Evolutionary conservation across 2,113 vertebrate species (phyloP), one percentile per base, ranked within the genome.

Genomic region (Origma solitaria): DNA sequence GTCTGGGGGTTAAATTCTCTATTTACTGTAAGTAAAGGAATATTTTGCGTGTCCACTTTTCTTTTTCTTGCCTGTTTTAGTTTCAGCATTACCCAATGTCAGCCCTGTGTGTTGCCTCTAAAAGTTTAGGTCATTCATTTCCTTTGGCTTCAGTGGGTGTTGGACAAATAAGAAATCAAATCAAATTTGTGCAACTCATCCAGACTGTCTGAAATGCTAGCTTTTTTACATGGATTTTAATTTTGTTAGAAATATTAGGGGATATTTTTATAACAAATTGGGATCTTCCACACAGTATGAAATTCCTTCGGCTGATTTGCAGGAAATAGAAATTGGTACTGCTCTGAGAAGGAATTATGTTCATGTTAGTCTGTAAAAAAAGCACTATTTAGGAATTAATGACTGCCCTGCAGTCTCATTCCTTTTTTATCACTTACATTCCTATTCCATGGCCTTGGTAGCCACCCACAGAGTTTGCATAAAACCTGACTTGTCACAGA

Each of bases 1-100:
- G 99, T 99, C 65, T 99, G 99, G 99, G 99, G 99, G 90, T 97
- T 99, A 96, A 99, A 99, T 97, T 99, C 99, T 24, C 98, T 99
- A 96, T 99, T 99, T 98, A 99, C 99, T 85, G 99, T 99, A 98
- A 99, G 99, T 99, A 97, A 92, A 90, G 38, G 2, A 72, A 38
- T 82, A 31, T 79, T 50, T 88, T 86, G 7, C 24, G 28, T 35
- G 19, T 17, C 12, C 10, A 5, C 19, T 54, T 81, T 12, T 4
- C 6, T 75, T 82, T 69, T 58, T 13, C 23, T 17, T 88, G 42
- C 13, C 28, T 88, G 10, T 1, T 77, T 70, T 47, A 15, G 47
- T 77, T 88, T 90, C 50, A 51, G 86, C 20, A 61, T 94, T 53
- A 22, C 23, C 8, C 64, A 13, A 45, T 11, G 16, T 42, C 47